Base-by-base conservation (phyloP, 2,113 vertebrate species). In the Tetrao urogallus region DNA sequence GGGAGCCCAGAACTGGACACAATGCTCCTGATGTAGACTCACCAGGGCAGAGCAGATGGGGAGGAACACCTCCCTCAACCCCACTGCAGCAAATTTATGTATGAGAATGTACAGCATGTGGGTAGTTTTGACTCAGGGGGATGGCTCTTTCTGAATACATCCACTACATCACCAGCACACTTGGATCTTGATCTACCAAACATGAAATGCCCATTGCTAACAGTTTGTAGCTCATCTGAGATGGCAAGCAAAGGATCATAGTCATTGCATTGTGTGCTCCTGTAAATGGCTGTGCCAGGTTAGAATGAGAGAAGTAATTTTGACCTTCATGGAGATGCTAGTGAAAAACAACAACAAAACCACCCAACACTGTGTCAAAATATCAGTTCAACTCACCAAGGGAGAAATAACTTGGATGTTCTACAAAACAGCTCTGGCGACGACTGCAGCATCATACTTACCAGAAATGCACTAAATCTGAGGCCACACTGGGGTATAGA, bases 261-360 rank as follows among this genome's bases (percentile, higher is more conserved):
- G 54, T 28, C 40, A 22, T 40, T 65, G 48, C 36, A 76, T 43
- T 64, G 58, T 72, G 2, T 30, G 6, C 24, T 79, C 11, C 2
- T 0, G 0, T 36, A 54, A 34, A 22, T 32, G 15, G 20, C 47
- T 63, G 8, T 60, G 18, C 30, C 42, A 50, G 4, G 7, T 30
- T 38, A 90, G 8, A 6, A 14, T 11, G 15, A 64, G 36, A 50
- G 92, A 70, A 89, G 61, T 47, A 42, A 2, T 73, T 83, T 50
- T 73, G 25, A 58, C 17, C 36, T 77, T 36, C 1, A 4, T 42
- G 28, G 66, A 86, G 10, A 5, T 80, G 12, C 32, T 77, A 36
- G 4, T 27, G 14, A n/a, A 43, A 86, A 56, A 43, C 17, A 43
- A 56, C 10, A 40, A 43, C 20, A 11, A 16, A 3, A n/a, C 13